Conservation (phyloP, 2,113 vertebrate species). For the Xyliphius kryptos region DNA sequence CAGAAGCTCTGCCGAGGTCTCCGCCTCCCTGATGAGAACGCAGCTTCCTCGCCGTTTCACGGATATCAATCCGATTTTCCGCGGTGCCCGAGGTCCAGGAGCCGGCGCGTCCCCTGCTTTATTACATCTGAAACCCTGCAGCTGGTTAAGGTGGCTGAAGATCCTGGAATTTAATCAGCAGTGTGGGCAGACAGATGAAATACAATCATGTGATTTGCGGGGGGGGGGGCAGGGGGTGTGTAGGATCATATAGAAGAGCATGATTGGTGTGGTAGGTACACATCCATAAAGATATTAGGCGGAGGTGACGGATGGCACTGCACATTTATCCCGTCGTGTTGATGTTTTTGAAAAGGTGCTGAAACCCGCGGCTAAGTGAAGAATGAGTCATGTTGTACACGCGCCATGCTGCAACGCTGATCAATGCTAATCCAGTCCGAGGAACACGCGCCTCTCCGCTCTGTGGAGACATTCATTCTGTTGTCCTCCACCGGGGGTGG, state of each 20-base stretch:
- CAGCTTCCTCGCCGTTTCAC: slow-evolving; percentile 19
- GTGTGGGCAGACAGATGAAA: too few relatives aligned
- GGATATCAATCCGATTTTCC: slow-evolving; percentile 34
- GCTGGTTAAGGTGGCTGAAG: too few relatives aligned
- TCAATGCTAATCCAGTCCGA: slow-evolving; percentile 5
- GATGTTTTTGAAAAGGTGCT: background rate
- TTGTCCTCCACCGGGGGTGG: too few relatives aligned
- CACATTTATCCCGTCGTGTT: background rate
- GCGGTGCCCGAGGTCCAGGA: slow-evolving; percentile 30
- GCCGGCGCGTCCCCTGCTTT: background rate
- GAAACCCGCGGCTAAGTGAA: background rate
- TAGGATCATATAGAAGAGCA: too few relatives aligned
- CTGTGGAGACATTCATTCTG: too few relatives aligned
- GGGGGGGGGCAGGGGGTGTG: too few relatives aligned
- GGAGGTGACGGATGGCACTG: background rate
- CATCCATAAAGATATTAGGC: too few relatives aligned
- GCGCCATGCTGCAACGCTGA: background rate
- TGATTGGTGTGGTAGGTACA: too few relatives aligned
- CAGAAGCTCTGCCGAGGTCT: slow-evolving; percentile 29
- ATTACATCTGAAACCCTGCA: slow-evolving; percentile 19
- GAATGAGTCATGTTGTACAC: too few relatives aligned
- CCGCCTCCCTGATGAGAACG: slow-evolving; percentile 21
- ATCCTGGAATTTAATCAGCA: too few relatives aligned
- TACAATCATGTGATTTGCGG: too few relatives aligned
- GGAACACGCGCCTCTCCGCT: slow-evolving; percentile 4